A percentile compares a stretch with the other conserved stretches of the same genome.
Evolutionary conservation across 2,113 vertebrate species (phyloP).

Genomic region (Catagonus wagneri): DNA sequence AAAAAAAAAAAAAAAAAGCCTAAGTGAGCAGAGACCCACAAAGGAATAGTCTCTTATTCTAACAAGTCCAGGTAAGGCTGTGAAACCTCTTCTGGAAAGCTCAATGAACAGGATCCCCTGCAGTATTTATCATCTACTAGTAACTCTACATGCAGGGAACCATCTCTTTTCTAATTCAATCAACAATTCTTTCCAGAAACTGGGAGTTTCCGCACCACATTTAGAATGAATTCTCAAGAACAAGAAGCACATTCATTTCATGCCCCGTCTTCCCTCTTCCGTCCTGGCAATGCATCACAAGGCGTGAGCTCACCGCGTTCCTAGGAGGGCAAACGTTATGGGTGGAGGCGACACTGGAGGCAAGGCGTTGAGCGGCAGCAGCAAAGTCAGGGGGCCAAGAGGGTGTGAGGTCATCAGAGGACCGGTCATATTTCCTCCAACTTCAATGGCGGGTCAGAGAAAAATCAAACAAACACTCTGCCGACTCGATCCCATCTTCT

Average conservation of each 20-base stretch:
- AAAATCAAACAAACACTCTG: slow-evolving; percentile 75
- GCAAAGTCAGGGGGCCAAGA: background rate
- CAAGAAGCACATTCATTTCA: background rate
- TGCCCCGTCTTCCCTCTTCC: background rate
- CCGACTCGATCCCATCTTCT: slow-evolving; percentile 66
- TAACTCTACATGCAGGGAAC: background rate
- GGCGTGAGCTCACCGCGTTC: background rate
- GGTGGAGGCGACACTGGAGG: rapidly evolving
- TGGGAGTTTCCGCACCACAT: background rate
- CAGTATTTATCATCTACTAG: background rate
- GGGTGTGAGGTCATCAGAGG: background rate
- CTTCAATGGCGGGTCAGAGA: slow-evolving; percentile 69
- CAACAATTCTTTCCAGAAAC: slow-evolving; percentile 17
- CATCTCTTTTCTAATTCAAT: background rate
- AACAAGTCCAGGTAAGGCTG: background rate
- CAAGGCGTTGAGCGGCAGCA: background rate
- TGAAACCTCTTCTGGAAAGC: background rate
- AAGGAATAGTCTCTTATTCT: background rate
- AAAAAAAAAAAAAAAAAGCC: too few species aligned
- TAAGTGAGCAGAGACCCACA: background rate
- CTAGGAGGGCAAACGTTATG: background rate
- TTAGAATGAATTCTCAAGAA: slow-evolving; percentile 20
- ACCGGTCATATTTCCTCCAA: background rate
- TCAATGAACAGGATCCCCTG: background rate
- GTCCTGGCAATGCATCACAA: background rate